Evolutionary conservation across 92 coral and sea anemone species (phyloP).

Genomic region (Pocillopora meandrina): DNA sequence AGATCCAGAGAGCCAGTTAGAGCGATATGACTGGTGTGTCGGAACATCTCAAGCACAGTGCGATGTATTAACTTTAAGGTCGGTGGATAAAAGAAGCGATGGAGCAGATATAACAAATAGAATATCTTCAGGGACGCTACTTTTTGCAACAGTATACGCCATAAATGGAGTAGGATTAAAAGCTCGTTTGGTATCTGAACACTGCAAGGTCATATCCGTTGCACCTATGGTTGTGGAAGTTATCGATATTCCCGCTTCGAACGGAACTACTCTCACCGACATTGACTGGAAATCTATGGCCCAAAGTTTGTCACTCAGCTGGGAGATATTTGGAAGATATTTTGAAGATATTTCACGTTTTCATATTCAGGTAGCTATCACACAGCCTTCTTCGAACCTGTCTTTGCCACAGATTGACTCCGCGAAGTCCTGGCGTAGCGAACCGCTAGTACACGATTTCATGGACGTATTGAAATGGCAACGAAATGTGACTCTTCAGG

Average conservation of each 20-base stretch:
- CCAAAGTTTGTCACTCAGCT: constrained; percentile 73
- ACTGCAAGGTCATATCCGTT: constrained; percentile 56
- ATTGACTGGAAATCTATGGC: constrained; percentile 86
- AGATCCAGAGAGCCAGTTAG: constrained; percentile 76
- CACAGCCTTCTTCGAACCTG: constrained; percentile 59
- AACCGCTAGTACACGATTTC: constrained; percentile 75
- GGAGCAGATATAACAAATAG: constrained; percentile 61
- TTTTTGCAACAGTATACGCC: constrained; percentile 74
- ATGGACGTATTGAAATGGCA: constrained; percentile 71
- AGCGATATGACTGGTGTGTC: constrained; percentile 80
- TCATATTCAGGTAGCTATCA: constrained; percentile 84
- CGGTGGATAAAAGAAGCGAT: constrained; percentile 30
- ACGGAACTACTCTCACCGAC: constrained; percentile 54
- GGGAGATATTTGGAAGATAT: constrained; percentile 69
- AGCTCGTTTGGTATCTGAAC: constrained; percentile 57
- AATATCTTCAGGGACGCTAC: constrained; percentile 64
- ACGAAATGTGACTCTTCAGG: constrained; percentile 64
- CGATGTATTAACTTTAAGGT: constrained; percentile 62
- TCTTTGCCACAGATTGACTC: constrained; percentile 58
- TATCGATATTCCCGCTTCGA: constrained; percentile 51
- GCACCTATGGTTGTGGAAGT: constrained; percentile 70
- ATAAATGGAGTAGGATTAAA: constrained; percentile 72
- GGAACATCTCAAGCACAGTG: constrained; percentile 80
- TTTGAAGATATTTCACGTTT: constrained; percentile 68
- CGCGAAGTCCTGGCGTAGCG: constrained; percentile 80